These are phyloP conservation scores for Chlorocebus sabaeus DNA, from an alignment of 2,113 vertebrate genomes.

Conservation along the genomic window DNA sequence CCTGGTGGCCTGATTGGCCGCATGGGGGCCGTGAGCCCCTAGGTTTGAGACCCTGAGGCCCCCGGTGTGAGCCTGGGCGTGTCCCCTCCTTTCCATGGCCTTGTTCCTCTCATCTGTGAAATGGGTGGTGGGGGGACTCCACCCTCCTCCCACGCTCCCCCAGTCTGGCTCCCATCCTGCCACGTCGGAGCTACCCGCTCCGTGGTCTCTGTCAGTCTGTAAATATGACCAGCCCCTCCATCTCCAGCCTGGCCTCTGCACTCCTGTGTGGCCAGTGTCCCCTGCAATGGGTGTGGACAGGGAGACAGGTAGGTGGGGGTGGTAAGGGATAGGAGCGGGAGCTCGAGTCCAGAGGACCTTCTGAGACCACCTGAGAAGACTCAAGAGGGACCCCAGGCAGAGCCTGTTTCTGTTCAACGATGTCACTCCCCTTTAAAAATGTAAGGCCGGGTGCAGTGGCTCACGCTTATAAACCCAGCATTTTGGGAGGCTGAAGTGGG, in stretches of 20 bases:
- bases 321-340: not conserved
- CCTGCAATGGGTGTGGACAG: not conserved
- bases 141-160: rapidly evolving
- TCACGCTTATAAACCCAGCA: not conserved
- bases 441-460: not conserved
- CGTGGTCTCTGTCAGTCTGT: not conserved
- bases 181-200: no score
- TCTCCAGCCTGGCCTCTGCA: not conserved
- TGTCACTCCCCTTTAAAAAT: not conserved
- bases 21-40: rapidly evolving
- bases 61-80: rapidly evolving
- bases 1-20: no score
- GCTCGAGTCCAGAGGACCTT: not conserved
- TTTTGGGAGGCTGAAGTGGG: not conserved
- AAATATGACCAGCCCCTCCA: no score
- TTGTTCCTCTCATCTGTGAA: not conserved
- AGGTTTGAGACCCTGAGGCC: not conserved
- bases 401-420: not conserved
- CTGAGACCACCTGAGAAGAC: not conserved
- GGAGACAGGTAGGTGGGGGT: no score
- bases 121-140: not conserved
- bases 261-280: rapidly evolving
- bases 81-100: no score
- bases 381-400: no score
- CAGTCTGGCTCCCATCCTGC: no score